These are phyloP conservation scores for Malurus splendens DNA, from an alignment of 2,797 vertebrate genomes.

Conservation along the genomic window DNA sequence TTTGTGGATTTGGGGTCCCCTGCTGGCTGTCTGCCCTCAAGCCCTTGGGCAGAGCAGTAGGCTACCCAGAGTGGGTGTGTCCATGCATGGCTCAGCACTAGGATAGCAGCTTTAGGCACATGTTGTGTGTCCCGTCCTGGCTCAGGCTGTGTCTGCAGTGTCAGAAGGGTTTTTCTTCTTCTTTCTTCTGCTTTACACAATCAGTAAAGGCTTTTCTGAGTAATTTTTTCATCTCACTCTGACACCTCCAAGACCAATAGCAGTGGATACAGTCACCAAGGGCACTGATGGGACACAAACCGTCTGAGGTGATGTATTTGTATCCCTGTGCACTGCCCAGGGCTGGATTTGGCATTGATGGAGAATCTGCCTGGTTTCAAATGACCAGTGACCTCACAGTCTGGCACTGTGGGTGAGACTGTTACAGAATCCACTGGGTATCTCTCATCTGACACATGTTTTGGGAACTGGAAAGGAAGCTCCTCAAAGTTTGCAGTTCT, in stretches of 20 bases:
- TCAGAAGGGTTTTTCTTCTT: neutral
- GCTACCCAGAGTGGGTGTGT: fast-evolving
- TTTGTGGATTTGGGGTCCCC: neutral
- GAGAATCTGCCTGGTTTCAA: neutral
- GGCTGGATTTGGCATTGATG: neutral
- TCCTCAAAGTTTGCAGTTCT: neutral
- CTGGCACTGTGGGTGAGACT: neutral
- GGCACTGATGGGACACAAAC: neutral
- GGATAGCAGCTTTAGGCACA: neutral
- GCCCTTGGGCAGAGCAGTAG: neutral
- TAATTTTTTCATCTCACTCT: neutral
- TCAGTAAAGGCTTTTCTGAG: neutral
- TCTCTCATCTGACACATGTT: neutral
- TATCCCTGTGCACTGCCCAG: too few relatives aligned
- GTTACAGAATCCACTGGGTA: neutral
- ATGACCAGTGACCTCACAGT: too few relatives aligned
- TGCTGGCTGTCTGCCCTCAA: neutral
- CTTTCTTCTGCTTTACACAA: too few relatives aligned
- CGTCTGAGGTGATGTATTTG: neutral
- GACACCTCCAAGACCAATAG: neutral
- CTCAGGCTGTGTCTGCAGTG: neutral
- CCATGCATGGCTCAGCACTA: fast-evolving
- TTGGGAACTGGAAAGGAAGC: neutral
- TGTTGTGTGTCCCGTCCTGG: neutral
- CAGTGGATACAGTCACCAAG: neutral